A percentile compares a stretch with the other conserved stretches of the same genome.
phyloP scores from a whole-genome alignment of 2,797 vertebrate species.

The Tadarida brasiliensis region DNA sequence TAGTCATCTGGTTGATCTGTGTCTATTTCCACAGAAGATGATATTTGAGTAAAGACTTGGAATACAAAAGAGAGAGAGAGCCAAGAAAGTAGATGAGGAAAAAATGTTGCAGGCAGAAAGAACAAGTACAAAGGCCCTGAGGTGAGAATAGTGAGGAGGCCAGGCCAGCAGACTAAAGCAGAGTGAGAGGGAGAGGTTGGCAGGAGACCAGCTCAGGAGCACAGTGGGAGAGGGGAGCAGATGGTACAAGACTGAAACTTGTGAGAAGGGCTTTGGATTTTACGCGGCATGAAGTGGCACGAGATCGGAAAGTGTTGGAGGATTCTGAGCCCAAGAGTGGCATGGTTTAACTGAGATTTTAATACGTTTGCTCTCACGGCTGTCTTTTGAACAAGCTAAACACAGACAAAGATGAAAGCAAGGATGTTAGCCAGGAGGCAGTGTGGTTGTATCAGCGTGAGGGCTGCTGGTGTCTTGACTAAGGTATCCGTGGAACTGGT shows the following conservation, averaged over 20 bases:
- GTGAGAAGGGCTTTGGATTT: neutral
- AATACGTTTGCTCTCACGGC: neutral
- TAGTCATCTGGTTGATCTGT: neutral
- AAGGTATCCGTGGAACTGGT: neutral
- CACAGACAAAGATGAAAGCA: neutral
- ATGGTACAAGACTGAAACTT: neutral
- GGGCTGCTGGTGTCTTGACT: neutral
- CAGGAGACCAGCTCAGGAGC: neutral
- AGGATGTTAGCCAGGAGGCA: neutral
- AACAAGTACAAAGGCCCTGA: neutral
- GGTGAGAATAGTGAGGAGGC: neutral
- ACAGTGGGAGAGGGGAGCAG: neutral
- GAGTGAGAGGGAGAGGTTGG: neutral
- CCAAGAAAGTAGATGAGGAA: neutral
- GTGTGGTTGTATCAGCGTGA: neutral
- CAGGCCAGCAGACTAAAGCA: neutral
- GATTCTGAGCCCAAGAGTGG: neutral
- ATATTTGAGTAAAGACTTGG: neutral
- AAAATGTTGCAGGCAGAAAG: neutral
- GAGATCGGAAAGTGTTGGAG: neutral
- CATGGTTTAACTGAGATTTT: neutral
- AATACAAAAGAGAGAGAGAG: neutral
- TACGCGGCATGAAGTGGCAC: too few species aligned
- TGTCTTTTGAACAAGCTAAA: neutral
- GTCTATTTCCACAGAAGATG: neutral